Percentiles rank a stretch among this genome's conserved stretches.
phyloP scores from a whole-genome alignment of 2,888 invertebrate genomes.

The Lathronympha strigana region DNA sequence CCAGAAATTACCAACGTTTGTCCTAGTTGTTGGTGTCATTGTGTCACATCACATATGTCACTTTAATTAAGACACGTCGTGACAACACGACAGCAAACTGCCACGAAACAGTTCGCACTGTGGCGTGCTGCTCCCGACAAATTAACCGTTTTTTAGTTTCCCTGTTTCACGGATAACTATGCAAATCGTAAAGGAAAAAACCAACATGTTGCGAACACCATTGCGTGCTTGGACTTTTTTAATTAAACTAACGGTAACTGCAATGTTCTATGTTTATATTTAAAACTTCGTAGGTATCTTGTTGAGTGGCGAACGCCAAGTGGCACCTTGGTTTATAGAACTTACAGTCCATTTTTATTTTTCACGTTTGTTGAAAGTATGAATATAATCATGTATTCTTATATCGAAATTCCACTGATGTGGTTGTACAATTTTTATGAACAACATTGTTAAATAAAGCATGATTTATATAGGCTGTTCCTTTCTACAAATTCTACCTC shows the following conservation, averaged over 20 bases:
- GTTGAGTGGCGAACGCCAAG: neutral
- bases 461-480: neutral
- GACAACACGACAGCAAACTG: neutral
- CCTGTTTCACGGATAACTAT: constrained; percentile 19
- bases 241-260: constrained; percentile 22
- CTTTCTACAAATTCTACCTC: too few relatives aligned
- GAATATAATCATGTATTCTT: neutral
- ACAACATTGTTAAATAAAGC: neutral
- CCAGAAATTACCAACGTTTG: neutral
- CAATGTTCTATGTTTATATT: neutral
- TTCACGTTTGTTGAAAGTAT: neutral
- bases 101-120: neutral
- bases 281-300: neutral
- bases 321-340: neutral
- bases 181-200: constrained; percentile 25
- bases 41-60: neutral
- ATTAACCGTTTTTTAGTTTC: constrained; percentile 18
- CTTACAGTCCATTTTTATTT: neutral
- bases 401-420: neutral
- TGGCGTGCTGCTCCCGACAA: constrained; percentile 22
- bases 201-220: constrained; percentile 26
- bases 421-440: neutral
- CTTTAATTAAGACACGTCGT: constrained; percentile 6
- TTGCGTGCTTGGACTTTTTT: constrained; percentile 28
- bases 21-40: neutral